Percentiles rank a stretch among this genome's conserved stretches.
Evolutionary conservation across 2,797 vertebrate species (phyloP).

Genomic region (Clarias pachynema): DNA sequence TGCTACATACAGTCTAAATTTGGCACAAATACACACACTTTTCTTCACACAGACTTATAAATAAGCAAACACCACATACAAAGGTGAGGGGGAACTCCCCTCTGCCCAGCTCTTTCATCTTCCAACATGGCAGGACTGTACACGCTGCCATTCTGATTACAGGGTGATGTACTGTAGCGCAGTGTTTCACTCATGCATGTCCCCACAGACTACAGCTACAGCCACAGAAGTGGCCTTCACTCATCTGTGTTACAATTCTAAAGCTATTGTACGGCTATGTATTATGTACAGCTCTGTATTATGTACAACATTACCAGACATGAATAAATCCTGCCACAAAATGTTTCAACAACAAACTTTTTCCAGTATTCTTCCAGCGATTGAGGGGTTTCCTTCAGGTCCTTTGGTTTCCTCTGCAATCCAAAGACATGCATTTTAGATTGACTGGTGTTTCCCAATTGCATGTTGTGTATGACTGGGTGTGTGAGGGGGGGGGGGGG

Average conservation of each 20-base stretch:
- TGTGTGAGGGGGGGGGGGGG: too few species aligned
- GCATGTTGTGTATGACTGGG: too few species aligned
- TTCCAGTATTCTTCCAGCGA: background rate
- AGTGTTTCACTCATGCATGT: conserved; percentile 67
- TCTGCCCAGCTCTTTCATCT: conserved; percentile 35
- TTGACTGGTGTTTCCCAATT: too few species aligned
- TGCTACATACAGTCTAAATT: background rate
- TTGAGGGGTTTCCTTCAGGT: too few species aligned
- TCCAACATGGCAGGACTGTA: conserved; percentile 13
- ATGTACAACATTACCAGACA: conserved; percentile 39
- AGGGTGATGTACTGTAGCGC: conserved; percentile 63
- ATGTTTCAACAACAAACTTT: background rate
- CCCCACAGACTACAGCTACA: conserved; percentile 53
- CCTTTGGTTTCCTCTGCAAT: too few species aligned
- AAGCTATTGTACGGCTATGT: conserved; percentile 52
- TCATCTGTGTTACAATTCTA: conserved; percentile 58
- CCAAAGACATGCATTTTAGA: too few species aligned
- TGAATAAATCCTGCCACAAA: background rate
- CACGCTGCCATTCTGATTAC: conserved; percentile 48
- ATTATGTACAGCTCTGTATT: conserved; percentile 57
- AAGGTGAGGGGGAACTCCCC: background rate
- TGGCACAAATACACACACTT: background rate
- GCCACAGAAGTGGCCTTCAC: conserved; percentile 52
- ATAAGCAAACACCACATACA: conserved; percentile 33
- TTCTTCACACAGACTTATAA: background rate